phyloP scores from a whole-genome alignment of 1,140 invertebrate genomes.

The Riptortus pedestris region DNA sequence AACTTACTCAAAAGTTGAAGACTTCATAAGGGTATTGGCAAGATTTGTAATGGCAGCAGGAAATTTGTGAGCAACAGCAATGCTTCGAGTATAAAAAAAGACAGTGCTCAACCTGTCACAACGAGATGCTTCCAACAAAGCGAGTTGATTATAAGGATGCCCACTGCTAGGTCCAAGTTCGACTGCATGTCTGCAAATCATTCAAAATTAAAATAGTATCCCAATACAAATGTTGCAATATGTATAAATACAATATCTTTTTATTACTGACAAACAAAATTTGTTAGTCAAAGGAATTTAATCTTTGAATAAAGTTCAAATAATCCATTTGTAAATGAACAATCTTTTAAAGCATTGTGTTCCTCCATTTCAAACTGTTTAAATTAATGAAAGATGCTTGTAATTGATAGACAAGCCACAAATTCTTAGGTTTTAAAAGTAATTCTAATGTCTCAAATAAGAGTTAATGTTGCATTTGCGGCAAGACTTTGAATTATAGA shows the following conservation, averaged over 20 bases:
- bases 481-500: too few species aligned
- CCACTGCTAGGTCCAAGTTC: conserved; percentile 68
- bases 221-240: neutral
- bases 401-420: too few species aligned
- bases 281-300: neutral
- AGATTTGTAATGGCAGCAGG: conserved; percentile 71
- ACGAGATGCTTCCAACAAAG: conserved; percentile 64
- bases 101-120: conserved; percentile 72
- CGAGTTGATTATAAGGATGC: conserved; percentile 80
- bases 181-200: conserved; percentile 61
- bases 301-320: too few species aligned
- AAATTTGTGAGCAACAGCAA: conserved; percentile 71
- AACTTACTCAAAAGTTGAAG: conserved; percentile 26
- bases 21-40: conserved; percentile 44
- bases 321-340: too few species aligned
- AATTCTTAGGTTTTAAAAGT: too few species aligned
- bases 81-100: conserved; percentile 71
- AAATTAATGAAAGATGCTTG: too few species aligned
- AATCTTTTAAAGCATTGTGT: too few species aligned
- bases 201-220: too few species aligned
- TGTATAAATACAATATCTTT: too few species aligned
- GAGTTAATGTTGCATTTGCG: too few species aligned
- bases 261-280: neutral
- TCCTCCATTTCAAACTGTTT: too few species aligned
- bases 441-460: too few species aligned